phyloP scores from a whole-genome alignment of 1,140 invertebrate genomes.

The Drosophila mauritiana region DNA sequence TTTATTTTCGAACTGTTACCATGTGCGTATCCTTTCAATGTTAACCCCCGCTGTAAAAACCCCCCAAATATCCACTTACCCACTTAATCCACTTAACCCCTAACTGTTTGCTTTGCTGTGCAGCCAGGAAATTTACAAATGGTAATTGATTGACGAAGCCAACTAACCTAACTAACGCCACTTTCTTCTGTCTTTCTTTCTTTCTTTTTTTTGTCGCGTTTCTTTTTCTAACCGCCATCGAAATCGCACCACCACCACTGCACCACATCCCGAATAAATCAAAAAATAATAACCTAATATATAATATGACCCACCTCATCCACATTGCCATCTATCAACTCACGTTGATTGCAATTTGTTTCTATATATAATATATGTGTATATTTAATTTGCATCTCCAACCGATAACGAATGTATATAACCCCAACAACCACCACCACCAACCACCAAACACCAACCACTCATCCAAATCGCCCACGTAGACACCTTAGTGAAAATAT shows the following conservation, averaged over 20 bases:
- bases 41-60: slow-evolving; percentile 2
- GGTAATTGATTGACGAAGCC: slow-evolving; percentile 72
- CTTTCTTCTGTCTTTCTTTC: slow-evolving; percentile 73
- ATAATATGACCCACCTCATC: background rate
- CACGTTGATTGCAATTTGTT: slow-evolving; percentile 37
- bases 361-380: slow-evolving; percentile 28
- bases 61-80: background rate
- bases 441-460: slow-evolving; percentile 11
- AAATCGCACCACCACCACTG: slow-evolving; percentile 31
- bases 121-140: slow-evolving; percentile 83
- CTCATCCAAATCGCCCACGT: slow-evolving; percentile 31
- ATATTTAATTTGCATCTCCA: slow-evolving; percentile 49
- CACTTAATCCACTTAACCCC: background rate
- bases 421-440: slow-evolving; percentile 11
- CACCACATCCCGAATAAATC: slow-evolving; percentile 18
- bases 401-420: slow-evolving; percentile 46
- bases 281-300: background rate
- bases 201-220: slow-evolving; percentile 70
- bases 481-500: slow-evolving; percentile 84
- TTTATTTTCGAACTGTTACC: slow-evolving; percentile 16
- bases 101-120: slow-evolving; percentile 31
- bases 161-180: slow-evolving; percentile 63
- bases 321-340: slow-evolving; percentile 9
- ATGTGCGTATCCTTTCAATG: slow-evolving; percentile 31
- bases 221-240: slow-evolving; percentile 51